Evolutionary conservation across 2,113 vertebrate species (phyloP), one percentile per base, ranked within the genome.

Genomic region (Accipiter cooperii): DNA sequence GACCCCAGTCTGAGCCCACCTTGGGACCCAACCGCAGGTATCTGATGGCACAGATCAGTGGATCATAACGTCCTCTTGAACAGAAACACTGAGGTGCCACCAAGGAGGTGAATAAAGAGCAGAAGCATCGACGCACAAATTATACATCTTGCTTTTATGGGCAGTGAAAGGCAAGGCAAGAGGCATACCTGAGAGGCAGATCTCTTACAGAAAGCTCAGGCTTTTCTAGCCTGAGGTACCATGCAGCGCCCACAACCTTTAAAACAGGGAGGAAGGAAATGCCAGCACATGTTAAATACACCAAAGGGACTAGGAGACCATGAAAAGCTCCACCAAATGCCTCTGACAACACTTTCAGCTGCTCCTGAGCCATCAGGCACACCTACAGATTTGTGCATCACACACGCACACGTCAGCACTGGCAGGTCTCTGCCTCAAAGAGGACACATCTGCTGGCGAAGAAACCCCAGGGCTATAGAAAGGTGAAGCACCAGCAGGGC

Each of bases 11-110:
- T 7, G 36, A 73, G 44, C 36, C 36, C 51, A 17, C 12, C 24
- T 0, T 20, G 29, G 54, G 61, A 68, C 52, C 22, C 2, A 1
- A 9, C 31, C 4, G 1, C 24, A 44, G 20, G 1, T 12, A 14
- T 4, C 34, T 26, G 44, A 31, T 7, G 17, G 33, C 52, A n/a
- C 4, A 0, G 44, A 52, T 17, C 28, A 6, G 29, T 7, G 47
- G 29, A 26, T 26, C 2, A 1, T 16, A 25, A 63, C 34, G 24
- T 26, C 55, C 24, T 63, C 6, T 2, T 25, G 20, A 38, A 29
- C 0, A 38, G 42, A 58, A 58, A 36, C 42, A 28, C 18, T 9
- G 74, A 66, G 44, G 29, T 38, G 44, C 36, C 52, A 60, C 38
- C 46, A 38, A 47, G 46, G 54, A 33, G 21, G 10, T n/a, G 29